phyloP scores from a whole-genome alignment of 2,888 invertebrate species.

The Dryocosmus kuriphilus region DNA sequence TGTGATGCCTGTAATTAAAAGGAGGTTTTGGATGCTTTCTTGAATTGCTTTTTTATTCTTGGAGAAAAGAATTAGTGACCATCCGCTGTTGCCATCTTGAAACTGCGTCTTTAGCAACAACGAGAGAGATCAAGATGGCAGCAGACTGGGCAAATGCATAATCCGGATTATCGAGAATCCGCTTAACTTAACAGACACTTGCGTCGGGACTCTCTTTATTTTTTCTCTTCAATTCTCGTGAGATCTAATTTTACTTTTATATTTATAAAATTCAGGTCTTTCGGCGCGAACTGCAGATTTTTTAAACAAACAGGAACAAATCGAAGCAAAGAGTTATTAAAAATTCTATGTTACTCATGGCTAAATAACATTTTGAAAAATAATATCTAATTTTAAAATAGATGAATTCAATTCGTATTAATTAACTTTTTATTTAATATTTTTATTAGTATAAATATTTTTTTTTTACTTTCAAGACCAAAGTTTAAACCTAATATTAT shows the following conservation, averaged over 20 bases:
- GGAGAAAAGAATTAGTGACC: slow-evolving; percentile 48
- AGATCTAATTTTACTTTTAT: not conserved
- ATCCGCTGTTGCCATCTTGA: slow-evolving; percentile 65
- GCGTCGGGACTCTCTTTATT: slow-evolving; percentile 58
- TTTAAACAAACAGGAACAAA: no score
- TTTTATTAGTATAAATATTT: no score
- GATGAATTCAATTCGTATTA: no score
- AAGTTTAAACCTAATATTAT: no score
- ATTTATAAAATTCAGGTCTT: not conserved
- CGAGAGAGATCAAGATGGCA: slow-evolving; percentile 72
- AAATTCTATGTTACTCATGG: no score
- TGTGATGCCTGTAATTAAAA: no score
- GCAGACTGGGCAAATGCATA: slow-evolving; percentile 74
- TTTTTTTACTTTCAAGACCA: no score
- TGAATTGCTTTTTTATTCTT: not conserved
- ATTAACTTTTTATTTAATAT: no score
- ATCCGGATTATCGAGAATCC: slow-evolving; percentile 77
- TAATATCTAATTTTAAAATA: no score
- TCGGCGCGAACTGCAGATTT: no score
- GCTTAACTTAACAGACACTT: slow-evolving; percentile 76
- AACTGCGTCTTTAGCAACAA: slow-evolving; percentile 72
- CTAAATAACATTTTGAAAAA: no score
- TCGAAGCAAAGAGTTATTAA: no score
- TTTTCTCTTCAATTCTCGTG: not conserved
- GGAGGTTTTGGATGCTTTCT: not conserved